phyloP scores from a whole-genome alignment of 2,113 vertebrate species.

The Drymodes brunneopygia region DNA sequence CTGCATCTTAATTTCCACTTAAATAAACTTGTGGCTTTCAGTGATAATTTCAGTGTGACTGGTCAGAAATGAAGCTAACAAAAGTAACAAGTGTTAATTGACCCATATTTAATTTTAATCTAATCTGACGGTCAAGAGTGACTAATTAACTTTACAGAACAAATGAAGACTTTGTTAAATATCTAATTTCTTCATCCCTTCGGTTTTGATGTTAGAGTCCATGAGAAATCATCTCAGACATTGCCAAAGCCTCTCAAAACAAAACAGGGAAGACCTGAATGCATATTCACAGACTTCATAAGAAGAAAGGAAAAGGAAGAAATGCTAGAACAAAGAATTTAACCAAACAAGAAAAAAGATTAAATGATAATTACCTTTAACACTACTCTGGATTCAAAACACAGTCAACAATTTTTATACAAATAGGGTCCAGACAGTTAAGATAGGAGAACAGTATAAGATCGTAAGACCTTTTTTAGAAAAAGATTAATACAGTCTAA shows the following conservation, averaged over 20 bases:
- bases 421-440: background rate
- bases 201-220: slow-evolving; percentile 8
- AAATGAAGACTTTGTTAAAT: slow-evolving; percentile 54
- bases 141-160: slow-evolving; percentile 50
- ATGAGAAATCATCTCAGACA: slow-evolving; percentile 30
- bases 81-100: slow-evolving; percentile 50
- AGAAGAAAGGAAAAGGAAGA: background rate
- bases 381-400: background rate
- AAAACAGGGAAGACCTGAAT: background rate
- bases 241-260: slow-evolving; percentile 22
- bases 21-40: background rate
- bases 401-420: background rate
- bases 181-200: slow-evolving; percentile 26
- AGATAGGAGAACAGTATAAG: background rate
- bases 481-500: background rate
- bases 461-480: background rate
- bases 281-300: background rate
- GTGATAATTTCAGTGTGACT: background rate
- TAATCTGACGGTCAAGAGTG: slow-evolving; percentile 39
- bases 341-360: background rate
- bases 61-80: slow-evolving; percentile 30
- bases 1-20: background rate
- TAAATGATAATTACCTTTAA: background rate
- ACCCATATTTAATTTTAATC: slow-evolving; percentile 61
- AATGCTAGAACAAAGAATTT: background rate